Evolutionary conservation across 2,888 invertebrate genomes (phyloP).

Genomic region (Drosophila melanocephala): DNA sequence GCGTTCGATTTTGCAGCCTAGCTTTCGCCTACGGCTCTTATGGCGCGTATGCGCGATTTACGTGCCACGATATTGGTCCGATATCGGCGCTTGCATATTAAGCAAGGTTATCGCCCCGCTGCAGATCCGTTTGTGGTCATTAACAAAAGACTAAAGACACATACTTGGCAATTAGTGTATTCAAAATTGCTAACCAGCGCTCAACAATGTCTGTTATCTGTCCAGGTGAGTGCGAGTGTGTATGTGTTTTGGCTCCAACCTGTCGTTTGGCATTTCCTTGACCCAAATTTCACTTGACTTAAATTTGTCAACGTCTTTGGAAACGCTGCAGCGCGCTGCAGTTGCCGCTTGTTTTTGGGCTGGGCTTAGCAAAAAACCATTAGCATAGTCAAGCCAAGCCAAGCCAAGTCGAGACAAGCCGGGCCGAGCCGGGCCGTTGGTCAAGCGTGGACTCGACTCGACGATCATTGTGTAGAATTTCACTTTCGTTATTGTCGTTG

Average conservation of each 20-base stretch:
- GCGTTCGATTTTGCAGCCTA: constrained; percentile 14
- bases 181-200: constrained; percentile 57
- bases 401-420: constrained; percentile 3
- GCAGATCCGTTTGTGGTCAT: constrained; percentile 46
- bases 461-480: constrained; percentile 77
- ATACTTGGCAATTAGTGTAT: constrained; percentile 59
- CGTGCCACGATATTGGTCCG: constrained; percentile 36
- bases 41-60: constrained; percentile 36
- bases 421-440: constrained; percentile 48
- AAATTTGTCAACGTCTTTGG: constrained; percentile 55
- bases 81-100: constrained; percentile 35
- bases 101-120: constrained; percentile 50
- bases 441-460: constrained; percentile 65
- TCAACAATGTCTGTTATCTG: constrained; percentile 60
- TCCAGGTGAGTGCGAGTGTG: constrained; percentile 7
- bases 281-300: constrained; percentile 77
- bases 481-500: constrained; percentile 73
- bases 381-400: constrained; percentile 56
- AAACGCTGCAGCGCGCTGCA: constrained; percentile 43
- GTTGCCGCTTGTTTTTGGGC: constrained; percentile 42
- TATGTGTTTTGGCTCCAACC: constrained; percentile 50
- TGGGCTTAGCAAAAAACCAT: constrained; percentile 49
- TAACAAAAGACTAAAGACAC: constrained; percentile 51
- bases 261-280: constrained; percentile 81
- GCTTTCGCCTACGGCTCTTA: constrained; percentile 50